Percentiles rank a stretch among this genome's conserved stretches.
These are phyloP conservation scores for Biston stratarius DNA, from an alignment of 2,888 invertebrate species.

Conservation along the genomic window DNA sequence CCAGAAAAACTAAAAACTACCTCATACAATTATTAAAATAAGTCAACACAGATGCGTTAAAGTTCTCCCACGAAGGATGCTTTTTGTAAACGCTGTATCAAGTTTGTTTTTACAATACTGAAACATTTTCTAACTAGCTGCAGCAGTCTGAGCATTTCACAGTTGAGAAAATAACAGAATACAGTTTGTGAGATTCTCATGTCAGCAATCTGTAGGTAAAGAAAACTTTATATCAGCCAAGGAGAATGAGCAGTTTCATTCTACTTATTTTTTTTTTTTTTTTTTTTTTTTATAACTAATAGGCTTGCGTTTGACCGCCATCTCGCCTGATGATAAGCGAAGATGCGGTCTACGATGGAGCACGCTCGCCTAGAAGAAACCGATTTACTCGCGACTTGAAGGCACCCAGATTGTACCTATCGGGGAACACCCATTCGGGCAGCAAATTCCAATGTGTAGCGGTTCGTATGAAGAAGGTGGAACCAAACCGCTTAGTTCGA, in stretches of 20 bases:
- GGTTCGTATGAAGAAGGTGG: no score
- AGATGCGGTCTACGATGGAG: no score
- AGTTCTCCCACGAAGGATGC: slow-evolving; percentile 12
- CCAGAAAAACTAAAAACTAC: not conserved
- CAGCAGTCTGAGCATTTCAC: slow-evolving; percentile 3
- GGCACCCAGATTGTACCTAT: no score
- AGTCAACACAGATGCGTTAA: slow-evolving; percentile 10
- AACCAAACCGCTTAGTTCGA: no score
- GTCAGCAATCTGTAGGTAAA: slow-evolving; percentile 8
- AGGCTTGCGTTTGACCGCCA: no score
- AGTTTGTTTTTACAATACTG: slow-evolving; percentile 23
- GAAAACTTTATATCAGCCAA: not conserved
- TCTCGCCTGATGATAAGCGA: no score
- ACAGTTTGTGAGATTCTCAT: slow-evolving; percentile 10
- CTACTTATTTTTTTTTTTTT: not conserved
- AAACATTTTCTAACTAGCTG: slow-evolving; percentile 12
- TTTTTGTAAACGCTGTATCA: slow-evolving; percentile 8
- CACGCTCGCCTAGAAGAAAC: no score
- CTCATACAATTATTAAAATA: slow-evolving; percentile 8
- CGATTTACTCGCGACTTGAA: no score
- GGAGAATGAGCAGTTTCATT: not conserved
- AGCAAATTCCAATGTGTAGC: no score
- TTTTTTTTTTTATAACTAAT: no score
- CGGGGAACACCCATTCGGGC: no score
- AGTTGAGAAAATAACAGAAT: slow-evolving; percentile 16